Evolutionary conservation across 1,140 invertebrate species (phyloP), one percentile per base, ranked within the genome.

Genomic region (Batillaria attramentaria): DNA sequence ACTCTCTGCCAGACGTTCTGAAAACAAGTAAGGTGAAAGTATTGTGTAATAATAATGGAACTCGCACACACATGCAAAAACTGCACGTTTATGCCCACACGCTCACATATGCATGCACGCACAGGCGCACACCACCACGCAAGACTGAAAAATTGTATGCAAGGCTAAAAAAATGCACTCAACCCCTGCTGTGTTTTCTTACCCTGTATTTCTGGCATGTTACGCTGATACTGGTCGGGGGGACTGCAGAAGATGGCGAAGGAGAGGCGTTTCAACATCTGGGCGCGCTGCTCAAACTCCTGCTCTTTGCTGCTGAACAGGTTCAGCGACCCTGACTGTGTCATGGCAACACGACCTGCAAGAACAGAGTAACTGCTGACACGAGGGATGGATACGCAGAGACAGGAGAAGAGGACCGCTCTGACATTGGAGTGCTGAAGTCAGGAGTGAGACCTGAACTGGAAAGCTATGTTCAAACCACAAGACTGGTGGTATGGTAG

Each of bases 201-300:
- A 97, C 96, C 96, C 94, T 97, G 97, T 86, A 98, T 97, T 88
- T 98, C 97, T 24, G 96, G 96, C 94, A 98, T 96, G 82, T 96
- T 95, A 88, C 95, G 95, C 83, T 96, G 94, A 91, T 98, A 98
- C 88, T 98, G 97, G 92, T 98, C 97, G 70, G 94, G 94, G 87
- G 98, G 96, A 87, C 96, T 96, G 88, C 96, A 97, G 85, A 97
- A 95, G 84, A 98, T 95, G 60, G 97, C 95, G 89, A 98, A 98
- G 5, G 96, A 95, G 35, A 98, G 90, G 80, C 96, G 92, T 90
- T 98, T 98, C 60, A 98, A 90, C 50, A 97, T 92, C 88, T 96
- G 95, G 0, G 96, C 95, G 78, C 96, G 92, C 89, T 95, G 95
- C 87, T 98, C 97, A 86, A 96, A 96, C 89, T 98, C 97, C 89